phyloP scores from a whole-genome alignment of 2,797 vertebrate genomes.

The Dicrostonyx torquatus region DNA sequence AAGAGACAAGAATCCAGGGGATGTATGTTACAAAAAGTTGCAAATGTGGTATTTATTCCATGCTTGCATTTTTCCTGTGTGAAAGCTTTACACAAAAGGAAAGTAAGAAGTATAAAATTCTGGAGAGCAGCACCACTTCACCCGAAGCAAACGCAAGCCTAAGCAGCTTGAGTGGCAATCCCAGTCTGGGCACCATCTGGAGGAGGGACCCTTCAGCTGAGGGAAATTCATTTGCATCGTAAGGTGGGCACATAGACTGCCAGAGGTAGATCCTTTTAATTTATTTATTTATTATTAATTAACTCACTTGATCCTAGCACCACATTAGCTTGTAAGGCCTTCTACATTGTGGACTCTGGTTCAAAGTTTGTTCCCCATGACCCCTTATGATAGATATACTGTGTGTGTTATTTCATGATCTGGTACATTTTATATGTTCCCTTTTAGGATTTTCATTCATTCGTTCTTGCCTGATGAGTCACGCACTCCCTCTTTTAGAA shows the following conservation, averaged over 20 bases:
- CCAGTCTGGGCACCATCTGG: neutral
- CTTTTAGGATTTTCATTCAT: slow-evolving; percentile 28
- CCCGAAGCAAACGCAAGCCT: neutral
- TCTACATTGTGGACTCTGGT: neutral
- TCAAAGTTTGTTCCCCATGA: neutral
- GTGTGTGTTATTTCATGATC: neutral
- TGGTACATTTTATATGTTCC: neutral
- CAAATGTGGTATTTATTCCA: slow-evolving; percentile 33
- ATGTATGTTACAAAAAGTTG: neutral
- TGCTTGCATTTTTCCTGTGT: neutral
- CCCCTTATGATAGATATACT: neutral
- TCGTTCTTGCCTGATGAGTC: neutral
- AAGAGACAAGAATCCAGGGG: slow-evolving; percentile 30
- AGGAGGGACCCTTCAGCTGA: neutral
- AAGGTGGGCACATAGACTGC: neutral
- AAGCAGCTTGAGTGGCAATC: neutral
- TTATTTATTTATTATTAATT: no score
- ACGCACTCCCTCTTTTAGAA: neutral
- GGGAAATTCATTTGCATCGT: neutral
- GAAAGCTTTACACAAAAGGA: slow-evolving; percentile 3
- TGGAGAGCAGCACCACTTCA: neutral
- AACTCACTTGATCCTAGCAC: neutral
- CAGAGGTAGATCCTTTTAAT: neutral
- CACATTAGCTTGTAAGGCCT: neutral
- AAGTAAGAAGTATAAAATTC: neutral